phyloP scores from a whole-genome alignment of 2,888 invertebrate genomes.

The Idaea biselata region DNA sequence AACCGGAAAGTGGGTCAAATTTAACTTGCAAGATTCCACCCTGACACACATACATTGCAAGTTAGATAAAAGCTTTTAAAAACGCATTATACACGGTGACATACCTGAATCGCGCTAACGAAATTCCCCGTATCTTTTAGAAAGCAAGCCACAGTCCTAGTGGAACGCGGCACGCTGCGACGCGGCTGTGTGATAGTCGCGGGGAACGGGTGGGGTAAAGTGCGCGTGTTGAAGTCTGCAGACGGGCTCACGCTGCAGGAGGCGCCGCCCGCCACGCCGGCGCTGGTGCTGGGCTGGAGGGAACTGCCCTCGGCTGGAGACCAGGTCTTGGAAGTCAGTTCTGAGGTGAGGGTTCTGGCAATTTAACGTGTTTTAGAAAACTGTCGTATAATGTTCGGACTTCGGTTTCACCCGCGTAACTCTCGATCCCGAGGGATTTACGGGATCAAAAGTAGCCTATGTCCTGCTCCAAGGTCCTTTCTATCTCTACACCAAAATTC shows the following conservation, averaged over 20 bases:
- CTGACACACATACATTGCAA: too few species aligned
- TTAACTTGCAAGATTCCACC: too few species aligned
- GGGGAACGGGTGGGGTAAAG: conserved; percentile 90
- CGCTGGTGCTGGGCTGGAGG: conserved; percentile 94
- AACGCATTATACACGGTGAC: background rate
- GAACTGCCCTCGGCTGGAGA: conserved; percentile 95
- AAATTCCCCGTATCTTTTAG: conserved; percentile 56
- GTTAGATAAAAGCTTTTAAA: too few species aligned
- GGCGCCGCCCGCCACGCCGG: conserved; percentile 91
- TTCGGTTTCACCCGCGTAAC: too few species aligned
- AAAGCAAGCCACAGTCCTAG: conserved; percentile 90
- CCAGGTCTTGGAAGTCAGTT: conserved; percentile 89
- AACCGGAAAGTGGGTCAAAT: too few species aligned
- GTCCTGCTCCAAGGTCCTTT: too few species aligned
- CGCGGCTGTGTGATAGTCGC: conserved; percentile 90
- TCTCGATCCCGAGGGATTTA: too few species aligned
- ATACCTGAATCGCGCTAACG: background rate
- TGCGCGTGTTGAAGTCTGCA: conserved; percentile 88
- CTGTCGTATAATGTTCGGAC: too few species aligned
- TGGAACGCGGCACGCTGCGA: conserved; percentile 91
- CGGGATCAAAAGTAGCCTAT: too few species aligned
- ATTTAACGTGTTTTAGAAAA: too few species aligned
- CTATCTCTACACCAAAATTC: too few species aligned
- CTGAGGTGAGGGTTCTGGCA: conserved; percentile 81
- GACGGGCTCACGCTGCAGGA: conserved; percentile 83